Base-by-base conservation (phyloP, 1,140 invertebrate species). In the Anastatus disparis region DNA sequence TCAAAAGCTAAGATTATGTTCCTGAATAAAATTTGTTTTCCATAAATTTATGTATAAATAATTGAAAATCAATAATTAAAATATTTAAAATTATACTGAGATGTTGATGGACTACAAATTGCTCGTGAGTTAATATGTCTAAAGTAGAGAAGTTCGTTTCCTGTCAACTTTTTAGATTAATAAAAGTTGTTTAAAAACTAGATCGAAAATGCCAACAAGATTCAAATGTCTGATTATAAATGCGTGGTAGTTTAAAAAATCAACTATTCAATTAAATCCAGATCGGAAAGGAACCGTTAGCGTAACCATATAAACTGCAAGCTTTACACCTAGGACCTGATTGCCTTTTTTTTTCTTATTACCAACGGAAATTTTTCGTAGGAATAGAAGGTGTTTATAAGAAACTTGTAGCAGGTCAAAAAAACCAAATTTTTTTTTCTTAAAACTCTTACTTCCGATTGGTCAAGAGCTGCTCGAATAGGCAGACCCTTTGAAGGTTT, bases 351-450 rank as follows among this genome's bases (percentile, higher is more conserved):
- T 52, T 52, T 13, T 15, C 50, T 17, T 31, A 2, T 15, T 4
- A 15, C 62, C 50, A 65, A 65, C 63, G 63, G 63, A 65, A 53
- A 65, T 22, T 50, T 42, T 40, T 38, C 27, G 8, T 35, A 50
- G 27, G 31, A 65, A 65, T 52, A 52, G 27, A 29, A 61, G 58
- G n/a, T 9, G 7, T 20, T 15, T 6, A 7, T n/a, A 20, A 55
- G 48, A 65, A 65, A 65, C 63, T 56, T 17, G 64, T 56, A 48
- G 46, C 64, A 35, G 64, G 65, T 55, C 66, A 31, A 69, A 61
- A 68, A 69, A 20, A n/a, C n/a, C n/a, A n/a, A n/a, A n/a, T n/a
- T n/a, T n/a, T n/a, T n/a, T n/a, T 58, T 2, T 50, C 22, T n/a
- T 17, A 7, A 9, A 2, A 2, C n/a, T n/a, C n/a, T n/a, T n/a